phyloP scores from a whole-genome alignment of 2,888 invertebrate genomes.

The Seira musarum region DNA sequence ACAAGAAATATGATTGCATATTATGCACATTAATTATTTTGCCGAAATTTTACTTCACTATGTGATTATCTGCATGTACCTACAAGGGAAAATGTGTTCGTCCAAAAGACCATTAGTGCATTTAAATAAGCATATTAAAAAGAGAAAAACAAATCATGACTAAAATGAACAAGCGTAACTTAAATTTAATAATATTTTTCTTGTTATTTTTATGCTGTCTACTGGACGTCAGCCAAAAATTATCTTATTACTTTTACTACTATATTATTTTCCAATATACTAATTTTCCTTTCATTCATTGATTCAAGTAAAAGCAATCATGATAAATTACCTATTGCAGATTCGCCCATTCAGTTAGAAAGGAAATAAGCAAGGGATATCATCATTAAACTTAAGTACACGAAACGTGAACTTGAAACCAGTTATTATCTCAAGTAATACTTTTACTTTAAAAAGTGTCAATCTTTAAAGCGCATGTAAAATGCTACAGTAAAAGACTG shows the following conservation, averaged over 20 bases:
- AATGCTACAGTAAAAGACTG: neutral
- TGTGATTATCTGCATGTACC: no score
- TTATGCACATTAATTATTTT: no score
- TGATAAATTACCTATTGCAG: neutral
- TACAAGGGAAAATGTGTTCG: no score
- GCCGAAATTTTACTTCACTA: no score
- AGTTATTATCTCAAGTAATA: conserved; percentile 51
- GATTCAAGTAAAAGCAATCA: neutral
- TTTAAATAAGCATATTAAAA: neutral
- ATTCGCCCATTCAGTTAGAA: neutral
- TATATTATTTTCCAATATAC: neutral
- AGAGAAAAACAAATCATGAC: no score
- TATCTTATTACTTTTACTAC: neutral
- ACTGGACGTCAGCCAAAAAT: conserved; percentile 15
- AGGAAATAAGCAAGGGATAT: neutral
- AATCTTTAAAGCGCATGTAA: conserved; percentile 12
- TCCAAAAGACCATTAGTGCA: no score
- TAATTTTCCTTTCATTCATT: conserved; percentile 39
- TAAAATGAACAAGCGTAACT: no score
- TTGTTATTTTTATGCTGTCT: neutral
- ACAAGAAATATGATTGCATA: no score
- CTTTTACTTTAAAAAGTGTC: conserved; percentile 29
- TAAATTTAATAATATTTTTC: neutral
- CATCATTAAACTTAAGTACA: neutral
- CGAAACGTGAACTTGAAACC: conserved; percentile 27